phyloP scores from a whole-genome alignment of 2,113 vertebrate species.

The Rhineura floridana region DNA sequence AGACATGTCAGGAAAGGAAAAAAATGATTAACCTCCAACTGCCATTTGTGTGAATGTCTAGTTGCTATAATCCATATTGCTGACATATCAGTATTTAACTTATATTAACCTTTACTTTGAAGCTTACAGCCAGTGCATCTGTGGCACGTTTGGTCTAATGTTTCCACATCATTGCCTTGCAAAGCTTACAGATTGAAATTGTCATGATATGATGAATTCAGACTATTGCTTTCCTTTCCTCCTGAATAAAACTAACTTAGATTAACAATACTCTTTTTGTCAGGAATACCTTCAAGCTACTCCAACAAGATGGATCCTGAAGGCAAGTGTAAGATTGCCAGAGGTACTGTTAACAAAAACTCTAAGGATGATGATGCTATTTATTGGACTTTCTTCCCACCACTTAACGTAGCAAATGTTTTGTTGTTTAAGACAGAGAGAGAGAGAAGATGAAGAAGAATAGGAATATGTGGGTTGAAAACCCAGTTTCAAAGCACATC shows the following conservation, averaged over 20 bases:
- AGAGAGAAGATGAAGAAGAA: not conserved
- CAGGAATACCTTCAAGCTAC: slow-evolving; percentile 17
- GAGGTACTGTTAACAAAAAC: slow-evolving; percentile 26
- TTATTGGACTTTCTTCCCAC: not conserved
- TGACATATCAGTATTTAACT: slow-evolving; percentile 86
- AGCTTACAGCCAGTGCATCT: slow-evolving; percentile 76
- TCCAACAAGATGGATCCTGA: slow-evolving; percentile 20
- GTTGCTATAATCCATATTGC: slow-evolving; percentile 79
- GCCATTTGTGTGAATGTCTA: slow-evolving; percentile 75
- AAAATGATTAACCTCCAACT: slow-evolving; percentile 70
- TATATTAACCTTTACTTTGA: slow-evolving; percentile 82
- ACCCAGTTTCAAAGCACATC: not conserved
- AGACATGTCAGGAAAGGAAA: slow-evolving; percentile 71
- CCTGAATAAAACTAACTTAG: slow-evolving; percentile 57
- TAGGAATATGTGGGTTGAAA: not conserved
- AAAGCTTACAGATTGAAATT: slow-evolving; percentile 77
- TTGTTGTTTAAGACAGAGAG: not conserved
- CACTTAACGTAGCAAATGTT: not conserved
- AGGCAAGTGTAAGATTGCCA: not conserved
- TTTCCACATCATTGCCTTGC: slow-evolving; percentile 76
- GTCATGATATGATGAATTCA: slow-evolving; percentile 71
- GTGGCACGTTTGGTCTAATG: slow-evolving; percentile 75
- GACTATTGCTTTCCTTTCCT: slow-evolving; percentile 65
- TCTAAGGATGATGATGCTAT: not conserved
- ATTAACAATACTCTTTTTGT: slow-evolving; percentile 68